Evolutionary conservation across 1,140 invertebrate species (phyloP).

Genomic region (Drosophila nasuta): DNA sequence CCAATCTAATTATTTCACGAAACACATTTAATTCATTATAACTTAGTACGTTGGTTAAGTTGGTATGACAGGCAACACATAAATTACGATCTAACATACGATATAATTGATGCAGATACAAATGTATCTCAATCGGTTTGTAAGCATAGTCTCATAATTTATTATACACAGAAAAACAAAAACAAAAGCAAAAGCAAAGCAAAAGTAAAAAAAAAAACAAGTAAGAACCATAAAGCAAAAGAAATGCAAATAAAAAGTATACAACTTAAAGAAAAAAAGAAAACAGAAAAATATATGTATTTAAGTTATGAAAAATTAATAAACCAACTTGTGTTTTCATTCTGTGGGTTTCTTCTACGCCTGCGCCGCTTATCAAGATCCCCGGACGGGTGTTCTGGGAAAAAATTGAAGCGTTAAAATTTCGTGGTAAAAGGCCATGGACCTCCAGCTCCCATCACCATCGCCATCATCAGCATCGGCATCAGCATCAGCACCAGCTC

Average conservation of each 20-base stretch:
- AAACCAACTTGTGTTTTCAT: constrained; percentile 62
- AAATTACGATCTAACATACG: constrained; percentile 47
- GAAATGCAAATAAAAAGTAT: constrained; percentile 52
- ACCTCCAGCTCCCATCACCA: constrained; percentile 7
- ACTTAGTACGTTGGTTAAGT: constrained; percentile 42
- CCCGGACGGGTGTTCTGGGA: constrained; percentile 54
- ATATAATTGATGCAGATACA: constrained; percentile 57
- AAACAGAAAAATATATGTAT: constrained; percentile 69
- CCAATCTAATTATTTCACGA: constrained; percentile 43
- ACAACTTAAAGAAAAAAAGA: constrained; percentile 58
- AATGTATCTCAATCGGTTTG: constrained; percentile 69
- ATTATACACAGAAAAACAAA: constrained; percentile 59
- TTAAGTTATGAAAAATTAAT: constrained; percentile 84
- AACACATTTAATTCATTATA: constrained; percentile 42
- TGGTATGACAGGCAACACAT: constrained; percentile 39
- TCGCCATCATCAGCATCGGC: too few relatives aligned
- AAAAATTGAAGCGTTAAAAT: constrained; percentile 32
- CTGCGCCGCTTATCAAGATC: constrained; percentile 50
- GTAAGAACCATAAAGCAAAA: constrained; percentile 38
- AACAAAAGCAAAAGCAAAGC: constrained; percentile 32
- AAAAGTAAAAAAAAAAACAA: not conserved
- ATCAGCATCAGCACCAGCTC: not conserved
- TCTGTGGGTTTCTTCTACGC: constrained; percentile 19
- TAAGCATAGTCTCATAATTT: constrained; percentile 81
- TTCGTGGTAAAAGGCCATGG: constrained; percentile 66